Conservation (phyloP, 1,140 invertebrate genomes). For the Aphidius gifuensis region DNA sequence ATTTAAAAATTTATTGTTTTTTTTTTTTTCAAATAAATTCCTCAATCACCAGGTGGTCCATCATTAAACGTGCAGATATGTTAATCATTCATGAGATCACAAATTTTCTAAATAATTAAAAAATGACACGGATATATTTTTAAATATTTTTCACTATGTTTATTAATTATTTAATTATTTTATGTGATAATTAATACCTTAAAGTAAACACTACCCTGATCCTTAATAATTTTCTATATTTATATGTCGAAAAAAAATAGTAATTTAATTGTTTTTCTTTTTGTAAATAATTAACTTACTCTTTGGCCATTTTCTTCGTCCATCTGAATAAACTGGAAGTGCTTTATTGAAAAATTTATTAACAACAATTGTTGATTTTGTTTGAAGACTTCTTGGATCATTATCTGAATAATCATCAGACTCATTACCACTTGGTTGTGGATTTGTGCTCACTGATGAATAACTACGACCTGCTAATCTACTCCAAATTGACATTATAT, state of each 20-base stretch:
- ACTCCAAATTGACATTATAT: constrained; percentile 58
- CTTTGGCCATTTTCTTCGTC: constrained; percentile 48
- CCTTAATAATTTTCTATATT: background rate
- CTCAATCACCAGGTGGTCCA: too few relatives aligned
- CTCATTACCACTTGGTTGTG: constrained; percentile 45
- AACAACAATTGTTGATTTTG: constrained; percentile 55
- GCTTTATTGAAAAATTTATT: constrained; percentile 57
- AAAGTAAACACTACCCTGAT: too few relatives aligned
- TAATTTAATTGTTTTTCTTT: background rate
- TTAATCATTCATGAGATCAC: too few relatives aligned
- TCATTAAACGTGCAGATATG: too few relatives aligned
- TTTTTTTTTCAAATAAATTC: too few relatives aligned
- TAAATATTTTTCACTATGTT: too few relatives aligned
- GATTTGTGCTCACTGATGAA: constrained; percentile 47
- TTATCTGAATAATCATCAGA: constrained; percentile 37
- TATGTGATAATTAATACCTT: too few relatives aligned
- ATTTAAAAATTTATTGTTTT: too few relatives aligned
- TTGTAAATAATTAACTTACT: constrained; percentile 49
- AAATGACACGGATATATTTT: too few relatives aligned
- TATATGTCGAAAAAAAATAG: background rate
- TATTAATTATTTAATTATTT: too few relatives aligned
- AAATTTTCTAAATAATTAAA: too few relatives aligned
- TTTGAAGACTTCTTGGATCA: constrained; percentile 31
- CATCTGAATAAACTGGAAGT: constrained; percentile 45
- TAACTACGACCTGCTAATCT: constrained; percentile 53